A percentile compares a stretch with the other conserved stretches of the same genome.
Conservation (phyloP, 2,113 vertebrate genomes). For the Oryzias melastigma region DNA sequence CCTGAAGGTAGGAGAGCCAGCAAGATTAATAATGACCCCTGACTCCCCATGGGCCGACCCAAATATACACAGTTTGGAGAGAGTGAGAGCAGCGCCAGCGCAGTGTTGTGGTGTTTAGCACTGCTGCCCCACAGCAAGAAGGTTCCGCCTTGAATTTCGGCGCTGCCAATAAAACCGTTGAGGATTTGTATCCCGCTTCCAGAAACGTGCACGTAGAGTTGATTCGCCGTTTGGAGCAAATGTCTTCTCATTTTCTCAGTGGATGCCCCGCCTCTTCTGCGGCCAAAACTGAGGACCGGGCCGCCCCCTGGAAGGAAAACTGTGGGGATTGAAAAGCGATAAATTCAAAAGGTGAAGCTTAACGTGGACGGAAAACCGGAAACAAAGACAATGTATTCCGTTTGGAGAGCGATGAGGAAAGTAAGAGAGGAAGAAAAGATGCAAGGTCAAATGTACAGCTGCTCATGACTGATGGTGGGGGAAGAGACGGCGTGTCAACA, state of each 20-base stretch:
- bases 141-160: too few relatives aligned
- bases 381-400: slow-evolving; percentile 35
- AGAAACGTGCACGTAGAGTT: too few relatives aligned
- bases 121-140: too few relatives aligned
- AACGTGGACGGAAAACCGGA: slow-evolving; percentile 54
- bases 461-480: not conserved
- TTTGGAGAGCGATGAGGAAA: slow-evolving; percentile 24
- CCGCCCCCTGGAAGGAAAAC: too few relatives aligned
- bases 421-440: slow-evolving; percentile 9
- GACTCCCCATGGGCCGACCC: slow-evolving; percentile 75
- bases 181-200: too few relatives aligned
- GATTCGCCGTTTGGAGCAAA: too few relatives aligned
- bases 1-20: slow-evolving; percentile 78
- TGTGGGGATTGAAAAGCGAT: too few relatives aligned
- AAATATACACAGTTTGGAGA: slow-evolving; percentile 80
- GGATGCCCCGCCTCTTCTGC: too few relatives aligned
- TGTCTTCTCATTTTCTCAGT: too few relatives aligned
- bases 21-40: slow-evolving; percentile 82
- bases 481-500: not conserved
- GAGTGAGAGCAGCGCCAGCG: slow-evolving; percentile 56
- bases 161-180: too few relatives aligned
- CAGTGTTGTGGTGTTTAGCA: slow-evolving; percentile 4
- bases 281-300: too few relatives aligned
- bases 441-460: slow-evolving; percentile 8
- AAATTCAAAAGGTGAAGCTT: slow-evolving; percentile 35